Conservation (phyloP, 2,797 vertebrate species). For the Thaleichthys pacificus region DNA sequence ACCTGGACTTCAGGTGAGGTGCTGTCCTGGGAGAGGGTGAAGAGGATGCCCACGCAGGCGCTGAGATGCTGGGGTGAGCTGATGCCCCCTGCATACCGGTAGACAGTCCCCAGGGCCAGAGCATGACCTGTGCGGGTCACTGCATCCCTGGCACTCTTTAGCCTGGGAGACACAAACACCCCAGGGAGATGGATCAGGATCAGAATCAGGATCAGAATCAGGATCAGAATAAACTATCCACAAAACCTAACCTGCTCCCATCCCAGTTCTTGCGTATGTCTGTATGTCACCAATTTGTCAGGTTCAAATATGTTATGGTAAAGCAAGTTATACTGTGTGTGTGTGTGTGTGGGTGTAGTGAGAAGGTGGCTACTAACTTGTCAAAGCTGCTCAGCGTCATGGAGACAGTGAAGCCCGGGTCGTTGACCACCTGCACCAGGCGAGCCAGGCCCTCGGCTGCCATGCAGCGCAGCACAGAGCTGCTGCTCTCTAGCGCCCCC, state of each 20-base stretch:
- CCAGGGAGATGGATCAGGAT: not conserved
- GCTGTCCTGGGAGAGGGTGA: conserved; percentile 90
- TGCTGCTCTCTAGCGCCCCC: conserved; percentile 84
- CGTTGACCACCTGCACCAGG: conserved; percentile 82
- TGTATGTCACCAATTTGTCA: too few species aligned
- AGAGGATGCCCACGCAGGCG: conserved; percentile 87
- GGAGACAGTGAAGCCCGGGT: conserved; percentile 80
- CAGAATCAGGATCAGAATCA: too few species aligned
- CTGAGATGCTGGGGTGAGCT: conserved; percentile 84
- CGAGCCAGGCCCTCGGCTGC: conserved; percentile 87
- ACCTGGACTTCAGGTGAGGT: conserved; percentile 91
- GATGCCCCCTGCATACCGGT: conserved; percentile 86
- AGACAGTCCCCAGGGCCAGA: conserved; percentile 84
- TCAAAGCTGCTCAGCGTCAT: conserved; percentile 89
- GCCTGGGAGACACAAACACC: conserved; percentile 62
- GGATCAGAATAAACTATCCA: too few species aligned
- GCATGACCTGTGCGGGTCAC: conserved; percentile 88
- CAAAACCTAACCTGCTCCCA: too few species aligned
- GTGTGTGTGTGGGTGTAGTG: not conserved
- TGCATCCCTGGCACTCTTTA: conserved; percentile 86
- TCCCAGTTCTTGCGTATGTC: too few species aligned
- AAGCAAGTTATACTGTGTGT: not conserved
- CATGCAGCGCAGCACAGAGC: conserved; percentile 81
- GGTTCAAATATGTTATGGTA: too few species aligned
- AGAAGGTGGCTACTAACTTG: conserved; percentile 75